Base-by-base conservation (phyloP, 1,140 invertebrate genomes). In the Drosophila varians region DNA sequence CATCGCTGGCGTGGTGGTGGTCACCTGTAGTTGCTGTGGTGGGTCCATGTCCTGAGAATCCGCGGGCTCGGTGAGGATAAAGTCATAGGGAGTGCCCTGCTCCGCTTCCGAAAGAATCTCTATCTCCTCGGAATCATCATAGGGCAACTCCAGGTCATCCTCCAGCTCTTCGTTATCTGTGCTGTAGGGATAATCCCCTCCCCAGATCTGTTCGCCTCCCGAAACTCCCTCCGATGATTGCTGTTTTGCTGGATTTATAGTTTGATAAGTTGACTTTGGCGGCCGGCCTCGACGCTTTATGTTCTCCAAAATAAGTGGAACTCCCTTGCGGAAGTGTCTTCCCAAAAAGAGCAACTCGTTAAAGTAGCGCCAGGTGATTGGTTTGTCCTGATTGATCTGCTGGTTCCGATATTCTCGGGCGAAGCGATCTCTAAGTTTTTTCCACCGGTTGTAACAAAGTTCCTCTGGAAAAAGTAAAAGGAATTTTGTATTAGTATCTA, bases 341-440 rank as follows among this genome's bases (percentile, higher is more conserved):
- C 65, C 79, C 7, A 90, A 45, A 18, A 90, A 90, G 7, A 75
- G 62, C 5, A 90, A 54, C 55, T 90, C 80, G 23, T 76, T 72
- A 7, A 83, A 90, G 25, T 90, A 74, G 0, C 69, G 40, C 89
- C 89, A 90, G 1, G 71, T 76, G 1, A 89, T 72, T 0, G 89
- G 61, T 23, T 56, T 47, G 1, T 62, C 28, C 8, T 65, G 69
- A 43, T 90, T 65, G 2, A 90, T 69, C 43, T 88, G 79, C 21
- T 90, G 74, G 28, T 74, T 82, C 0, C 89, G 72, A 61, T 89
- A 90, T 49, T 90, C 89, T 0, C 89, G 72, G 0, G 84, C 84
- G 34, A 90, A 90, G 9, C 89, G 83, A 57, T 90, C 89, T 0
- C 89, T 66, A 40, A 90, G 14, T 45, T 89, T 89, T n/a, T 90